These are phyloP conservation scores for Medauroidea extradentata DNA, from an alignment of 1,140 invertebrate species.

Conservation along the genomic window DNA sequence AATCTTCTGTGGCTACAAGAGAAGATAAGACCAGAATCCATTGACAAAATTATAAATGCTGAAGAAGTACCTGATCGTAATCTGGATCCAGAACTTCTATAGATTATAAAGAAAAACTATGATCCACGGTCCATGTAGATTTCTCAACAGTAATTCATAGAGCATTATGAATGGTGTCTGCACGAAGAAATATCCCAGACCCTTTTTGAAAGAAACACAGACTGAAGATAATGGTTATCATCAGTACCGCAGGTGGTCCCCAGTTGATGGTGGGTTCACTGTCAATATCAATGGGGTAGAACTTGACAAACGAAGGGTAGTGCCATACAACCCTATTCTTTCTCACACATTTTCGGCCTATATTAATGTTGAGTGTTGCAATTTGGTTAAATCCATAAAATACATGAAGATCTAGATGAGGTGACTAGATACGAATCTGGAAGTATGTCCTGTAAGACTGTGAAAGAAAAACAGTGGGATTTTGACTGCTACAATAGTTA, in stretches of 20 bases:
- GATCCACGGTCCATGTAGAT: conserved; percentile 50
- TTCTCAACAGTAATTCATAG: conserved; percentile 41
- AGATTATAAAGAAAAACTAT: conserved; percentile 29
- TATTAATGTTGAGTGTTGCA: conserved; percentile 39
- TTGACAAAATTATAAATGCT: too few species aligned
- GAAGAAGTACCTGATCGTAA: too few species aligned
- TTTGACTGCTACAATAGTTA: too few species aligned
- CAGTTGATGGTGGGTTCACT: conserved; percentile 15
- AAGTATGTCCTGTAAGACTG: too few species aligned
- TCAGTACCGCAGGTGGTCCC: conserved; percentile 29
- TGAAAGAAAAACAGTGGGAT: too few species aligned
- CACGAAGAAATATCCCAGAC: conserved; percentile 40
- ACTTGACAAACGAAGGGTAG: conserved; percentile 39
- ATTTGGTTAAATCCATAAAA: conserved; percentile 41
- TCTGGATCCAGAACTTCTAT: conserved; percentile 14
- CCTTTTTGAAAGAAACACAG: conserved; percentile 35
- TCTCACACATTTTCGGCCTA: conserved; percentile 32
- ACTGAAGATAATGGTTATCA: conserved; percentile 38
- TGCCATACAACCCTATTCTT: conserved; percentile 38
- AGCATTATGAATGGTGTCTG: conserved; percentile 32
- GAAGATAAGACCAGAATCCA: too few species aligned
- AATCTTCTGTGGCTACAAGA: too few species aligned
- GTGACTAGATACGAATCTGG: too few species aligned
- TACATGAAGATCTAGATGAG: conserved; percentile 44
- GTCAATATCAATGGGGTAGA: conserved; percentile 20